Evolutionary conservation across 2,888 invertebrate genomes (phyloP).

Genomic region (Polietes domitor): DNA sequence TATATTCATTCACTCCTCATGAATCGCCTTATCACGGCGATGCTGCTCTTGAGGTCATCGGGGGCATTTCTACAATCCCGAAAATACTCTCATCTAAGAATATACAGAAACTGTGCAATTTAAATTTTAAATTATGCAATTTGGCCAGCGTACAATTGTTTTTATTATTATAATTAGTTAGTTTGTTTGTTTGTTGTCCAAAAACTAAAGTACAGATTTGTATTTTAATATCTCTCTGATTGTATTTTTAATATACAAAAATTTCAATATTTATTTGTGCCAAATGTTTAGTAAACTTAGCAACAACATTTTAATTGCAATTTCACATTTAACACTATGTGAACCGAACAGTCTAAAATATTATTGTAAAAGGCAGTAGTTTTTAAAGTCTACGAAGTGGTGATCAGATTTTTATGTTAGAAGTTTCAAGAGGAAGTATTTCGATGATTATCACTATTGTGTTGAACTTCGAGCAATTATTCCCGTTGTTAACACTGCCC

Average conservation of each 20-base stretch:
- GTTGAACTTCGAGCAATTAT: too few species aligned
- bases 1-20: neutral
- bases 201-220: neutral
- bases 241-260: neutral
- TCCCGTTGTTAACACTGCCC: too few species aligned
- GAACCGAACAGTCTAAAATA: too few species aligned
- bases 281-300: constrained; percentile 7
- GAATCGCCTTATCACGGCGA: neutral
- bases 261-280: constrained; percentile 8
- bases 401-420: too few species aligned
- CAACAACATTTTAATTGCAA: neutral
- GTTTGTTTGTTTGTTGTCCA: neutral
- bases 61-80: neutral
- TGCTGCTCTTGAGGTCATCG: neutral
- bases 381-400: too few species aligned
- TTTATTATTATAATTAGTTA: neutral
- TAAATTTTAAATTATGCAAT: constrained; percentile 5
- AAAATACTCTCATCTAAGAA: neutral
- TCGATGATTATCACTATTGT: too few species aligned
- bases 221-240: neutral
- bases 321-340: neutral
- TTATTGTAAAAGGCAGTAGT: too few species aligned
- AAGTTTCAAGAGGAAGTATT: too few species aligned
- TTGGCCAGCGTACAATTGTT: neutral
- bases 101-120: neutral